Base-by-base conservation (phyloP, 37 sponge, comb jelly and placozoan genomes). In the Ianthella basta region DNA sequence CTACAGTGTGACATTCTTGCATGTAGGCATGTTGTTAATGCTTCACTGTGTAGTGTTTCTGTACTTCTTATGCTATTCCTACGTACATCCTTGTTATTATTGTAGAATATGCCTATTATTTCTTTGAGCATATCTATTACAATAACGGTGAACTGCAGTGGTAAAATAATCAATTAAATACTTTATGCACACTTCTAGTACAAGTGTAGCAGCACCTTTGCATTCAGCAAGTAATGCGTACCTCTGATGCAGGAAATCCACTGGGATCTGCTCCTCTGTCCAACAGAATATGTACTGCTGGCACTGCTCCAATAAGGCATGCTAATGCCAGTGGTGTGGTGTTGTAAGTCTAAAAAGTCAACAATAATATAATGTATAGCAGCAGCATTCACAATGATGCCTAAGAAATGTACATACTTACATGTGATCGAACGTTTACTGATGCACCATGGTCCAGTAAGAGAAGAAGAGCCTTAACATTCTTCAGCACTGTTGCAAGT, bases 401-500 rank as follows among this genome's bases (percentile, higher is more conserved):
- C 3, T 44, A 10, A 14, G 33, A 30, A 27, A 30, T 33, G 34
- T 30, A 69, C 70, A 69, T 69, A 69, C 70, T 18, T 69, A 69
- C 70, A 69, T 69, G 27, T 13, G 70, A 30, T 35, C 34, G 29
- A 15, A 69, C 34, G 34, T 69, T 30, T 32, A 69, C 34, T 34
- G 29, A 30, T 34, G 70, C 70, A 30, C 70, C 70, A 69, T 35
- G 34, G 2, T 69, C 70, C 6, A 69, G 34, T 1, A 69, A 69
- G 10, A 27, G 29, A 34, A 16, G 1, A 16, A 69, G 34, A 69
- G 27, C 27, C 6, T 33, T 0, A 18, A 34, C 35, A 69, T 69
- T 69, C 34, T 69, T 69, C 12, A 69, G 70, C 1, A 69, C 70
- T 18, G 70, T 27, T 24, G 32, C 70, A 69, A 69, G 70, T 1